Evolutionary conservation across 1,140 invertebrate species (phyloP).

Genomic region (Drosophila kepulauana): DNA sequence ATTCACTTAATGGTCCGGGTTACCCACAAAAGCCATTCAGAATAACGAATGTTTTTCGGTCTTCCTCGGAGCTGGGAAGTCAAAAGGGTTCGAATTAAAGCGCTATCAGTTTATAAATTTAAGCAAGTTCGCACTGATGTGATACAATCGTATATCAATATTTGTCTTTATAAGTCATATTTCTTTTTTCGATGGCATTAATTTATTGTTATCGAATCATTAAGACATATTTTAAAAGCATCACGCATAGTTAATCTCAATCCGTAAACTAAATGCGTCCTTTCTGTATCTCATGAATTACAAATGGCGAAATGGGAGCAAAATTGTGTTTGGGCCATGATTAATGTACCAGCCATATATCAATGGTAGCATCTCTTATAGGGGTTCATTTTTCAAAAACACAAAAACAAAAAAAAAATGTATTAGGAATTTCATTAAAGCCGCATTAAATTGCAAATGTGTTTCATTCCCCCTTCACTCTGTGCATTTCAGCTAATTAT

Average conservation of each 20-base stretch:
- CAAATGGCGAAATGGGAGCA: not conserved
- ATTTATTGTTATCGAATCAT: slow-evolving; percentile 1
- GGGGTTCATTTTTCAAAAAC: slow-evolving; percentile 30
- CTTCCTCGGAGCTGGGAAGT: not conserved
- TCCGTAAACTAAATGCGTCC: slow-evolving; percentile 4
- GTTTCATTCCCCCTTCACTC: not conserved
- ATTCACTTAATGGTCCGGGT: slow-evolving; percentile 30
- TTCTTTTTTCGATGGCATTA: not conserved
- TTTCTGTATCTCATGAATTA: slow-evolving; percentile 13
- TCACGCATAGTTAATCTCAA: not conserved
- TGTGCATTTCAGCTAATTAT: slow-evolving; percentile 20
- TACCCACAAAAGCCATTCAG: slow-evolving; percentile 26
- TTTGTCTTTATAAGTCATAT: not conserved
- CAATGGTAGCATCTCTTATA: slow-evolving; percentile 21
- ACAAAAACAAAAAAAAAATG: not conserved
- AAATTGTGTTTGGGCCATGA: slow-evolving; percentile 14
- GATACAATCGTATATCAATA: not conserved
- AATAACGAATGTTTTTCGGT: slow-evolving; percentile 7
- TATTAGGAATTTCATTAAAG: slow-evolving; percentile 36
- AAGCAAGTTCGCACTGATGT: not conserved
- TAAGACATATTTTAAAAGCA: slow-evolving; percentile 5
- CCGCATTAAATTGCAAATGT: slow-evolving; percentile 37
- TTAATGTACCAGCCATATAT: slow-evolving; percentile 25
- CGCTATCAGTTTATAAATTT: not conserved
- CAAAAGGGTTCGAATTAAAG: not conserved